These are phyloP conservation scores for Vidua chalybeata DNA, from an alignment of 2,113 vertebrate genomes.

Conservation along the genomic window DNA sequence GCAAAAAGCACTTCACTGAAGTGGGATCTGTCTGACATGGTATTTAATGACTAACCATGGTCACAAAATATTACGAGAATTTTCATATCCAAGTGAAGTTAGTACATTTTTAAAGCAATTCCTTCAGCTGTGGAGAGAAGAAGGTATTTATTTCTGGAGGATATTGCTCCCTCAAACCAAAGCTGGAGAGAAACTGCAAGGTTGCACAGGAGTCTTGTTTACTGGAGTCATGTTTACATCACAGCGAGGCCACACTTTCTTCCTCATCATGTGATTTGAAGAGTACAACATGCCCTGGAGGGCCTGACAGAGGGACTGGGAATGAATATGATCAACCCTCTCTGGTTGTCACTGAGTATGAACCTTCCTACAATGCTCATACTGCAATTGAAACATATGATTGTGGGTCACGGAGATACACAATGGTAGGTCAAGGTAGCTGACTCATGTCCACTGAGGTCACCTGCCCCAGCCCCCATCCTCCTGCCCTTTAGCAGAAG, in stretches of 20 bases:
- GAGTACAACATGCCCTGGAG: not conserved
- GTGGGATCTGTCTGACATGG: not conserved
- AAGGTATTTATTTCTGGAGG: not conserved
- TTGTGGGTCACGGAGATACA: not conserved
- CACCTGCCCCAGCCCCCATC: not conserved
- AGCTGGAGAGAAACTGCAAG: not conserved
- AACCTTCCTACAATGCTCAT: not conserved
- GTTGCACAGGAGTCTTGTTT: not conserved
- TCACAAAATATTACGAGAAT: fast-evolving
- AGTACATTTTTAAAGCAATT: not conserved
- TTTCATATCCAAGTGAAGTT: not conserved
- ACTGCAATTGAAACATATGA: not conserved
- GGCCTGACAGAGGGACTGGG: not conserved
- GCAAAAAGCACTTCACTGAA: not conserved
- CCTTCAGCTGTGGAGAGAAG: not conserved
- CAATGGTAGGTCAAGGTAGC: not conserved
- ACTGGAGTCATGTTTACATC: too few species aligned
- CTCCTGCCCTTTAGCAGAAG: not conserved
- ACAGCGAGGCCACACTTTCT: fast-evolving
- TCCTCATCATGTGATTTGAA: not conserved
- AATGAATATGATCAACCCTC: not conserved
- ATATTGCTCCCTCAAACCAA: not conserved
- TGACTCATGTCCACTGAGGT: not conserved
- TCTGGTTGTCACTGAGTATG: not conserved
- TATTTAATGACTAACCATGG: not conserved